Evolutionary conservation across 2,113 vertebrate genomes (phyloP), one percentile per base, ranked within the genome.

Genomic region (Chaetodon trifascialis): DNA sequence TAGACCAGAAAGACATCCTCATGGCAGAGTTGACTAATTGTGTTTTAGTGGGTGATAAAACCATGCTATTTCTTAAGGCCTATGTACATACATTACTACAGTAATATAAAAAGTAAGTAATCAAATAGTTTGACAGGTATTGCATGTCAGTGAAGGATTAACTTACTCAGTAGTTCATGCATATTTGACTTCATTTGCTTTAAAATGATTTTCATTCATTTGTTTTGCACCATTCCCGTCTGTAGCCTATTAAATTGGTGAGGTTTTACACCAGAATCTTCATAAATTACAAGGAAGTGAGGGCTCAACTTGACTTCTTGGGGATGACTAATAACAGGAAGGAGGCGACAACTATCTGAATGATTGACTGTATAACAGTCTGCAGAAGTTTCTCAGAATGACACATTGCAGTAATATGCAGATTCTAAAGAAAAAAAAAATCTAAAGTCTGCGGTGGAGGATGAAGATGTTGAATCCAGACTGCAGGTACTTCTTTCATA

Each of bases 321-420:
- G 7, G 7, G 55, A 15, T 56, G 55, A 65, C 15, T 19, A 62
- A 49, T 25, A 55, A 16, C 62, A 67, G 23, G 46, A 76, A 67
- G 12, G 6, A 25, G 19, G 4, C 4, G 7, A 34, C 73, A 46
- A 56, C 51, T 70, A 11, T 49, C 17, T 11, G 7, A 19, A 21
- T 47, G 25, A 75, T 84, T 81, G 30, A 64, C 21, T 76, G 40
- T 46, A n/a, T n/a, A 42, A 15, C 49, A 44, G 14, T 42, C 21
- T 19, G 19, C 19, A 25, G 34, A 14, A 17, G 25, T 73, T 38
- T 4, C 4, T 30, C 14, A 38, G 38, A 19, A n/a, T 21, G 52
- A 70, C 11, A 25, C 9, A 14, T 25, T 38, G 21, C 36, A 5
- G 3, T 42, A 14, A 40, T 16, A n/a, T 49, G 7, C 16, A 65